phyloP scores from a whole-genome alignment of 92 coral and sea anemone genomes.

The Zoanthus sociatus region DNA sequence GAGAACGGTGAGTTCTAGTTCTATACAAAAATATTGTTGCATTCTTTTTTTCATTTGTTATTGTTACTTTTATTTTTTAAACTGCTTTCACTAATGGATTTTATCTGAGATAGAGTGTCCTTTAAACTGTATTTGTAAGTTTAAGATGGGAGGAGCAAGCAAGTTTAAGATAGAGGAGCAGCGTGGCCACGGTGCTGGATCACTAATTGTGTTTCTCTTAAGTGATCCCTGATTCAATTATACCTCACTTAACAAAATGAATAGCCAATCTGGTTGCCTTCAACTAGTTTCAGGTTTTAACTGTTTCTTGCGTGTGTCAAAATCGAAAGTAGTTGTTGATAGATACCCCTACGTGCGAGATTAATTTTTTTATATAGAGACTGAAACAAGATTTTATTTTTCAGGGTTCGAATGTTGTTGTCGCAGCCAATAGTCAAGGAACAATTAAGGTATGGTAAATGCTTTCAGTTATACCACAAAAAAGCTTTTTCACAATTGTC shows the following conservation, averaged over 20 bases:
- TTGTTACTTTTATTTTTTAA: not conserved
- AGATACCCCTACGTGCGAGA: too few species aligned
- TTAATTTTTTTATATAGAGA: not conserved
- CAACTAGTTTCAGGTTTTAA: too few species aligned
- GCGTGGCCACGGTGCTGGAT: too few species aligned
- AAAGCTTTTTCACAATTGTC: too few species aligned
- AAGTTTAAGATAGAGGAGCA: too few species aligned
- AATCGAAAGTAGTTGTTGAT: too few species aligned
- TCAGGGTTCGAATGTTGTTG: slow-evolving; percentile 96
- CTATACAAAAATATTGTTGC: not conserved
- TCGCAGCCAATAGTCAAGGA: slow-evolving; percentile 98
- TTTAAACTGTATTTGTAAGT: not conserved
- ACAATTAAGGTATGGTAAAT: slow-evolving; percentile 80
- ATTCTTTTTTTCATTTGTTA: not conserved
- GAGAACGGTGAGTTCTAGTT: slow-evolving; percentile 82
- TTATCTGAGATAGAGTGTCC: not conserved
- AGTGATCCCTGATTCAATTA: too few species aligned
- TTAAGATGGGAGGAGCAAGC: not conserved
- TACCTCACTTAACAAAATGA: too few species aligned
- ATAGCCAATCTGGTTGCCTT: too few species aligned
- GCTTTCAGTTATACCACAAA: too few species aligned
- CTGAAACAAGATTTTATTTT: not conserved
- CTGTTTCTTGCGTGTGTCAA: too few species aligned
- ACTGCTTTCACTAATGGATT: not conserved
- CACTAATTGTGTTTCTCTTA: too few species aligned